These are phyloP conservation scores for Paradoxurus hermaphroditus DNA, from an alignment of 2,113 vertebrate species.

Conservation along the genomic window DNA sequence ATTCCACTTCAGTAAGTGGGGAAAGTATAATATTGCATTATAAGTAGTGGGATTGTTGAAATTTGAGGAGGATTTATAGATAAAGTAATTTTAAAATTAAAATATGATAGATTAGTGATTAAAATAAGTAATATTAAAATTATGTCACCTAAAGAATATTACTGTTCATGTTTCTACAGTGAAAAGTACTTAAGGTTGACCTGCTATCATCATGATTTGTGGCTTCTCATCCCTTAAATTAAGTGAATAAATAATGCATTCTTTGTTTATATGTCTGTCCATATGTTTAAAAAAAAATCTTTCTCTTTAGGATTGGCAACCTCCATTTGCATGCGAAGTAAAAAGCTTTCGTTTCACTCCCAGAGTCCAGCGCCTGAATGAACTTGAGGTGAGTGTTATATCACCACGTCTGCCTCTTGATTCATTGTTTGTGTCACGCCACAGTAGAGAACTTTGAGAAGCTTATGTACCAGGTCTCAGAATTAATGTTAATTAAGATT, in stretches of 20 bases:
- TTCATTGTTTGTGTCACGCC: slow-evolving; percentile 46
- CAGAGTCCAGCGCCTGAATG: slow-evolving; percentile 95
- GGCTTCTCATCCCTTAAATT: background rate
- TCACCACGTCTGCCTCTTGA: background rate
- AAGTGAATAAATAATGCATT: background rate
- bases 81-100: background rate
- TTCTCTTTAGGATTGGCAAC: slow-evolving; percentile 94
- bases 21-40: background rate
- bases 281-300: background rate
- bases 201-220: background rate
- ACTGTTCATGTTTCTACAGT: background rate
- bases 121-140: background rate
- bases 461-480: background rate
- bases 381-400: slow-evolving; percentile 92
- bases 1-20: background rate
- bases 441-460: slow-evolving; percentile 53
- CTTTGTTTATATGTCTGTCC: background rate
- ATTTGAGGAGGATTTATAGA: background rate
- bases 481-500: slow-evolving; percentile 10
- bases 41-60: background rate
- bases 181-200: background rate
- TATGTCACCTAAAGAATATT: background rate
- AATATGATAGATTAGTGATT: background rate
- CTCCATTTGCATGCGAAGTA: slow-evolving; percentile 97
- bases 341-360: slow-evolving; percentile 97